Evolutionary conservation across 2,797 vertebrate genomes (phyloP), one percentile per base, ranked within the genome.

Genomic region (Spinibarbus caldwelli): DNA sequence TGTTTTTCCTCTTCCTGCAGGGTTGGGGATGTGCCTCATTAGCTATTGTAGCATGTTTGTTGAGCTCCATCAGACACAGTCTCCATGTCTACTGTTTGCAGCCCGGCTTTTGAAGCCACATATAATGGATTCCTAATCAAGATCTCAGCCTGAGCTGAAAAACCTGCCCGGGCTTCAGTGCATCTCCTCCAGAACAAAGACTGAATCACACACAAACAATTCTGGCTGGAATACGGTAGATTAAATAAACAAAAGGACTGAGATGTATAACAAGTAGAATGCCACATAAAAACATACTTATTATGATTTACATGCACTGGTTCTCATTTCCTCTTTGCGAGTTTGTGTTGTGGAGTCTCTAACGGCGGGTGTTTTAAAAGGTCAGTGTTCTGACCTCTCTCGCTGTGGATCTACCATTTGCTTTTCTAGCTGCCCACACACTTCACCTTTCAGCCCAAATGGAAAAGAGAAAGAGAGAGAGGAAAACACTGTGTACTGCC

Each of bases 31-130:
- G 82, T 70, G 86, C 84, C 91, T 92, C 89, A 92, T 94, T 94
- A 90, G 90, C 91, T 87, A 90, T 89, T 88, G 88, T 87, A 66
- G 87, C 86, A 93, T 93, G 90, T 93, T 92, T 93, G 92, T 92
- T 91, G 85, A 87, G 76, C 88, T 89, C 89, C 89, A 87, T 91
- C 88, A 88, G 86, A 86, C 83, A 76, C 82, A 41, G 86, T 91
- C 86, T 92, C 90, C 87, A 86, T 62, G 78, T 91, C 83, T 84
- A 81, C 67, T 76, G 66, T 87, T 38, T 54, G 19, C 36, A 47
- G 71, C 67, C 41, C 36, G 70, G 87, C 88, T 87, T 91, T 91
- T 91, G 86, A 91, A 90, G 79, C 84, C 80, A 23, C 71, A 45
- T 75, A 85, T 88, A 78, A 91, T 89, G 79, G 89, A 90, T 90